Base-by-base conservation (phyloP, 2,113 vertebrate genomes). In the Aphelocoma coerulescens region DNA sequence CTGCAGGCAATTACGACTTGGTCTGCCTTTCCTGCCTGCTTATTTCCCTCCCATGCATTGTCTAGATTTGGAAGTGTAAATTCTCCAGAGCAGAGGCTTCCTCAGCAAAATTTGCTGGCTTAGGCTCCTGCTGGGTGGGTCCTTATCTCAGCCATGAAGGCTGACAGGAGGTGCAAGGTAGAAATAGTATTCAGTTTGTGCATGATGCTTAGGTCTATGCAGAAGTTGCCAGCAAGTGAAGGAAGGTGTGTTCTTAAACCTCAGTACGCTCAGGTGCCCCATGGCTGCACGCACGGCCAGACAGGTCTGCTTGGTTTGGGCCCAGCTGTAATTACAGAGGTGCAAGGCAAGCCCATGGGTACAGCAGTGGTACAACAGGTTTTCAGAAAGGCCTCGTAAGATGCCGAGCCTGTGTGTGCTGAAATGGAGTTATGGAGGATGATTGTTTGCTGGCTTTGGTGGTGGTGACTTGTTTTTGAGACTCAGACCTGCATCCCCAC, bases 131-230 rank as follows among this genome's bases (percentile, higher is more conserved):
- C 57, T 41, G 14, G 19, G 21, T 11, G 33, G 59, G 16, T 33
- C 52, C 26, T 77, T 32, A 32, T 11, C 27, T 63, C 61, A 57
- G 22, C 32, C 1, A 0, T 3, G 17, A n/a, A 52, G 44, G 39
- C 44, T 39, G 24, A 28, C 9, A 71, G 44, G 15, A 39, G 11
- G 13, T 27, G 13, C 0, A 0, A 91, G 13, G 35, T 54, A 32
- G 58, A 68, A 85, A 32, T 16, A 48, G 4, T 14, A 14, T 5
- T 46, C 22, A 32, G 33, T 32, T 57, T 55, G 30, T 28, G 16
- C 13, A 2, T 0, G 1, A 18, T 1, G 0, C 21, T 44, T 20
- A 8, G 33, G 13, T 51, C 26, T 41, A 39, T 22, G 10, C 24
- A 58, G 22, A 44, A 59, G 11, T 13, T 22, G 4, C 13, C 51